A percentile compares a stretch with the other conserved stretches of the same genome.
Conservation (phyloP, 2,888 invertebrate species). For the Trachelus tabidus region DNA sequence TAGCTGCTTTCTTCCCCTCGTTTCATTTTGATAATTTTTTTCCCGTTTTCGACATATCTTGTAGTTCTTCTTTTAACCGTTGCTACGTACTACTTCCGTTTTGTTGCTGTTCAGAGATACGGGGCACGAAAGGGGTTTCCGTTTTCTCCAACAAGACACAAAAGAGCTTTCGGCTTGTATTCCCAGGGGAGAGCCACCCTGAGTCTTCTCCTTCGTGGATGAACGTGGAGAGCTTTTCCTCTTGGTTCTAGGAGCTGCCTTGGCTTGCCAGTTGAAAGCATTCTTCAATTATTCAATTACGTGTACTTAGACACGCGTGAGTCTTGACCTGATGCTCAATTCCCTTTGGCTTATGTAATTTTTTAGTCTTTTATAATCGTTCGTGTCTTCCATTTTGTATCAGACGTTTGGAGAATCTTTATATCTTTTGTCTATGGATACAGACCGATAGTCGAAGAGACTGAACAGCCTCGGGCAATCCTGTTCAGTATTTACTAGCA, state of each 20-base stretch:
- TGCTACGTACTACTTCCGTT: not conserved
- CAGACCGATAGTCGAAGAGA: not conserved
- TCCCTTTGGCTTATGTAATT: not conserved
- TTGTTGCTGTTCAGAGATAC: not conserved
- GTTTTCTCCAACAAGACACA: constrained; percentile 6
- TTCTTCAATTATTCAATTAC: constrained; percentile 58
- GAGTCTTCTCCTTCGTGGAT: constrained; percentile 21
- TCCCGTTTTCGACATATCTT: accelerated
- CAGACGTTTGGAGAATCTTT: not conserved
- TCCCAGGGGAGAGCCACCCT: constrained; percentile 33
- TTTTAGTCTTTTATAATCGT: not conserved
- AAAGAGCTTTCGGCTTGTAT: constrained; percentile 31
- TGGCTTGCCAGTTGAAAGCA: constrained; percentile 51
- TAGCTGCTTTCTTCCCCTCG: not conserved
- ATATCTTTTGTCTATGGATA: not conserved
- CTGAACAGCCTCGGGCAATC: not conserved
- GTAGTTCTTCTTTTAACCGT: not conserved
- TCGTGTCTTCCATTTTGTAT: not conserved
- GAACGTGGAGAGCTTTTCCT: constrained; percentile 26
- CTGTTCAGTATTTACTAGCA: constrained; percentile 21
- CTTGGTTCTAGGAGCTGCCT: constrained; percentile 23
- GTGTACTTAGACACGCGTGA: constrained; percentile 36
- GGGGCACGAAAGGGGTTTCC: not conserved
- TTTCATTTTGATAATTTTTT: not conserved
- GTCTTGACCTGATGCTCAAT: not conserved